phyloP scores from a whole-genome alignment of 1,140 invertebrate genomes.

The Saccostrea cuccullata region DNA sequence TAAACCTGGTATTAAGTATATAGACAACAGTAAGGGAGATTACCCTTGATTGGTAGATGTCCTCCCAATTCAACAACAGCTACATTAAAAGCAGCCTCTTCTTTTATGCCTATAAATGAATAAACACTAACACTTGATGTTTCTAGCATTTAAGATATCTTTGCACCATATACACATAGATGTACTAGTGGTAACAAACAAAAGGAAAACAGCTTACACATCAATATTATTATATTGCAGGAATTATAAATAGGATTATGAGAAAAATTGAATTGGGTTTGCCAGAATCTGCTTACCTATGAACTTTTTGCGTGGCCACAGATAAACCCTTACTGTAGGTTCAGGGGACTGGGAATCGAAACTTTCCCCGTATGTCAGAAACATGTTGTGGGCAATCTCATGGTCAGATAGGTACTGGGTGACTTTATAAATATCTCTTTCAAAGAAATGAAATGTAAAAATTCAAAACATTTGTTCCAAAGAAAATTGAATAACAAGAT shows the following conservation, averaged over 20 bases:
- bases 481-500: not conserved
- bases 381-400: constrained; percentile 72
- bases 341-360: constrained; percentile 61
- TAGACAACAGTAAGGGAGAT: constrained; percentile 26
- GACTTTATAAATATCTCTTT: constrained; percentile 64
- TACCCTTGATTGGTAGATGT: constrained; percentile 73
- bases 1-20: no score
- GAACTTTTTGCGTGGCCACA: constrained; percentile 73
- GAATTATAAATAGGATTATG: no score
- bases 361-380: constrained; percentile 64
- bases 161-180: no score
- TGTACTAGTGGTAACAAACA: no score
- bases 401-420: constrained; percentile 65
- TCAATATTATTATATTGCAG: no score
- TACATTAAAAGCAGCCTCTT: constrained; percentile 71
- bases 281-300: constrained; percentile 62
- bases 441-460: constrained; percentile 7
- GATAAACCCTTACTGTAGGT: constrained; percentile 67
- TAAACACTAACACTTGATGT: not conserved
- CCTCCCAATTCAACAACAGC: constrained; percentile 72
- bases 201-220: no score
- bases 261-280: not conserved
- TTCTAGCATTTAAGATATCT: no score
- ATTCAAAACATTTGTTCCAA: not conserved
- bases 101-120: constrained; percentile 63